phyloP scores from a whole-genome alignment of 2,888 invertebrate species.

The Parthenolecanium corni region DNA sequence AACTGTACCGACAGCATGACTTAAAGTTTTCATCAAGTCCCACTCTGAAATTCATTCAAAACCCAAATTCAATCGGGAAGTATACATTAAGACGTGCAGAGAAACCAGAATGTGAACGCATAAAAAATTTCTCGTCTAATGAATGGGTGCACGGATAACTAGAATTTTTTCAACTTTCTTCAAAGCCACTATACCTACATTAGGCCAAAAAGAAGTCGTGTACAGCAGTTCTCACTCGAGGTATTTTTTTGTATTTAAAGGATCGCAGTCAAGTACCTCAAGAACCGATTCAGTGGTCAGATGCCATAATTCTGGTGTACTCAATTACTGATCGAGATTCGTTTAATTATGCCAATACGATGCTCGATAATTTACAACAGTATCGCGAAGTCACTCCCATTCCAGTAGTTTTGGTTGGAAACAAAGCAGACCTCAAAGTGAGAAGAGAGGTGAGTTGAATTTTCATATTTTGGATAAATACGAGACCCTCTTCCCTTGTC shows the following conservation, averaged over 20 bases:
- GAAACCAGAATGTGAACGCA: too few relatives aligned
- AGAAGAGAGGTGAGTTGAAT: constrained; percentile 53
- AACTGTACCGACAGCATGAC: too few relatives aligned
- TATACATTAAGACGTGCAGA: too few relatives aligned
- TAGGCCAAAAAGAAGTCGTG: too few relatives aligned
- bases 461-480: background rate
- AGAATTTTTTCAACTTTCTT: too few relatives aligned
- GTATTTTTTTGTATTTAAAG: background rate
- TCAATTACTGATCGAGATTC: constrained; percentile 61
- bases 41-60: too few relatives aligned
- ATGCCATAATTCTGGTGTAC: constrained; percentile 65
- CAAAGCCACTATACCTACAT: too few relatives aligned
- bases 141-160: too few relatives aligned
- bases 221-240: too few relatives aligned
- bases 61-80: too few relatives aligned
- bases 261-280: constrained; percentile 40
- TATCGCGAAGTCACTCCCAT: constrained; percentile 42
- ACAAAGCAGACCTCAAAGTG: constrained; percentile 69
- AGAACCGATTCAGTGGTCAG: constrained; percentile 62
- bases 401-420: constrained; percentile 58
- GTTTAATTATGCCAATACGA: constrained; percentile 56
- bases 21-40: too few relatives aligned
- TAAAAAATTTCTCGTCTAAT: too few relatives aligned
- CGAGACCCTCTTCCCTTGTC: background rate
- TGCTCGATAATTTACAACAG: constrained; percentile 48